Base-by-base conservation (phyloP, 2,888 invertebrate genomes). In the Brenthis ino region DNA sequence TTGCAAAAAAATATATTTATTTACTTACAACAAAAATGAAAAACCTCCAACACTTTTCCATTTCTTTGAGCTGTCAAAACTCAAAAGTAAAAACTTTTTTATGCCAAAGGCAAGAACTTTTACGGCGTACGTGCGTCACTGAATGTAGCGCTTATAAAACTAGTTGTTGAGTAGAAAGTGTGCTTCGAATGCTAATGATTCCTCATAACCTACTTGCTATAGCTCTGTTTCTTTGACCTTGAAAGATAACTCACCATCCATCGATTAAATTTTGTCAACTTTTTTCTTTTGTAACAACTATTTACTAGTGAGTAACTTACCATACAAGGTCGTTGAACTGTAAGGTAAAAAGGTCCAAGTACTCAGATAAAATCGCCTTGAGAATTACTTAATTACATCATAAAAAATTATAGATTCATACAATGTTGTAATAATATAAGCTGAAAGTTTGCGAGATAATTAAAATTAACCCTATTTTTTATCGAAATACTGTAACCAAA, bases 121-220 rank as follows among this genome's bases (percentile, higher is more conserved):
- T 50, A 68, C 66, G 60, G 71, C 65, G 53, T 77, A 79, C 82
- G 83, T 82, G 81, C 76, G 77, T 69, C 73, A 70, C 61, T 66
- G 70, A 54, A 67, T 66, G 74, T 75, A 77, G 76, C 75, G 73
- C 74, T 81, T 80, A 79, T 77, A 75, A 80, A 80, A 82, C 82
- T 80, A 71, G 67, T 71, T 64, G 69, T 48, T 54, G 57, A 57
- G 58, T 73, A 73, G 72, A 74, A 72, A 77, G 77, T 70, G 75
- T 69, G 76, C 74, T 75, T 74, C 76, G 86, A 83, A 86, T 87
- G 76, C 79, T 87, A 85, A 86, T 82, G 82, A 81, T 74, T 77
- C 66, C 72, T 72, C 68, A 78, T 79, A 77, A 77, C 79, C 77
- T 76, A 79, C 77, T 79, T 80, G 75, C 51, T 28, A 54, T 63